These are phyloP conservation scores for Rhinatrema bivittatum DNA, from an alignment of 2,797 vertebrate genomes.

Conservation along the genomic window DNA sequence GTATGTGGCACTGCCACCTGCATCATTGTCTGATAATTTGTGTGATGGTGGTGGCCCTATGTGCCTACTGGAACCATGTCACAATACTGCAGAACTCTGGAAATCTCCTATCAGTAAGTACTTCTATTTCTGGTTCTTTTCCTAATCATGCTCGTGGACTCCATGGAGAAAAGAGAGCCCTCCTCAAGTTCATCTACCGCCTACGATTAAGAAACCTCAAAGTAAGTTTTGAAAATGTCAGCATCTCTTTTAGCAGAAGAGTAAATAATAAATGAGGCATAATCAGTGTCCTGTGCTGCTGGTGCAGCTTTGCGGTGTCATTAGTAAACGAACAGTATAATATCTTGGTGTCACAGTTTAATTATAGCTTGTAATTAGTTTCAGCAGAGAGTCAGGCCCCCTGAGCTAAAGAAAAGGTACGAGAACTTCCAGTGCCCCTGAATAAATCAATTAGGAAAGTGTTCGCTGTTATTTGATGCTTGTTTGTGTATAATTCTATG, in stretches of 20 bases:
- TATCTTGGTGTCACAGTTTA: conserved; percentile 83
- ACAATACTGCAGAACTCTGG: no score
- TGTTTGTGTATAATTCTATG: no score
- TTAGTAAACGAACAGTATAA: conserved; percentile 76
- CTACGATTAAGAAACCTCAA: conserved; percentile 92
- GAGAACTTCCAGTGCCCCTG: conserved; percentile 68
- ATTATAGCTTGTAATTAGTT: conserved; percentile 99
- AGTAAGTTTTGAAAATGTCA: conserved; percentile 95
- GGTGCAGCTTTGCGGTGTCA: conserved; percentile 81
- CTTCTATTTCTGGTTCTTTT: conserved; percentile 19
- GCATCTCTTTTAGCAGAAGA: conserved; percentile 90
- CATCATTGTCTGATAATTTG: no score
- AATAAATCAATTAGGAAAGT: conserved; percentile 66
- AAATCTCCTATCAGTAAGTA: no score
- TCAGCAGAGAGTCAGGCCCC: conserved; percentile 82
- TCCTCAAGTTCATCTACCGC: conserved; percentile 64
- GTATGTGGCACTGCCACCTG: no score
- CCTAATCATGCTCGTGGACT: conserved; percentile 60
- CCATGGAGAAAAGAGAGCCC: conserved; percentile 55
- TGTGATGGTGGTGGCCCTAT: no score
- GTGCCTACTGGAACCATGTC: no score
- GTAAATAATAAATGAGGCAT: conserved; percentile 99
- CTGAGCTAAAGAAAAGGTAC: conserved; percentile 73
- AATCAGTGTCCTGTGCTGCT: conserved; percentile 94
- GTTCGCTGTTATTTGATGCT: conserved; percentile 53